Conservation (phyloP, 2,888 invertebrate genomes). For the Mantis religiosa region DNA sequence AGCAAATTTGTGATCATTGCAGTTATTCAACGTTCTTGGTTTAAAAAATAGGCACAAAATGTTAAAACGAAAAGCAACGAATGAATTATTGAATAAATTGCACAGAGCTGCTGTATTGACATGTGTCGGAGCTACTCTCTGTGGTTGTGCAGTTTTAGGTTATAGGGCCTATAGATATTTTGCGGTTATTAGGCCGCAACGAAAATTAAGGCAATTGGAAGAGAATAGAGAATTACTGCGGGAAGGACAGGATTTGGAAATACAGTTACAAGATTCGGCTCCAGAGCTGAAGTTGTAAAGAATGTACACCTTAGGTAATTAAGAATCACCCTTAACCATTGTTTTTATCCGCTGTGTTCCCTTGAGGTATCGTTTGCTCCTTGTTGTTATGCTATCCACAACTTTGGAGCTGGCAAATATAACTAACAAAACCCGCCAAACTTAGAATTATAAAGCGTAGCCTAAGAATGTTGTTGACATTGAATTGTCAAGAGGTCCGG, state of each 20-base stretch:
- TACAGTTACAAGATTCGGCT: neutral
- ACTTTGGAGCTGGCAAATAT: no score
- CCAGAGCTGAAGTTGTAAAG: neutral
- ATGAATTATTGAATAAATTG: constrained; percentile 46
- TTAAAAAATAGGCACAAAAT: constrained; percentile 34
- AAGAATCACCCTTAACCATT: no score
- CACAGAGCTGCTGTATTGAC: constrained; percentile 54
- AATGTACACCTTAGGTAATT: neutral
- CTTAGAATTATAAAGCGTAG: no score
- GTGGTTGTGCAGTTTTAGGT: constrained; percentile 48
- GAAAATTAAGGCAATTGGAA: constrained; percentile 41
- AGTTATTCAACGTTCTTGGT: no score
- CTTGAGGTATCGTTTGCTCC: no score
- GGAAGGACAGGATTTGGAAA: constrained; percentile 41
- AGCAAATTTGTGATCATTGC: no score
- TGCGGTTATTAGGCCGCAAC: constrained; percentile 47
- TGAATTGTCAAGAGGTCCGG: no score
- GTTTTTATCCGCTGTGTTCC: no score
- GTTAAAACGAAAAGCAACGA: constrained; percentile 43
- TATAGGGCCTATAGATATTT: constrained; percentile 49
- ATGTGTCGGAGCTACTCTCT: constrained; percentile 53
- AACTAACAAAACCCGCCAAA: no score
- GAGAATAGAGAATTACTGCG: constrained; percentile 46
- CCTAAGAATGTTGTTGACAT: no score
- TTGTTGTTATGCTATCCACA: no score